Evolutionary conservation across 2,888 invertebrate genomes (phyloP).

Genomic region (Conomelus anceps): DNA sequence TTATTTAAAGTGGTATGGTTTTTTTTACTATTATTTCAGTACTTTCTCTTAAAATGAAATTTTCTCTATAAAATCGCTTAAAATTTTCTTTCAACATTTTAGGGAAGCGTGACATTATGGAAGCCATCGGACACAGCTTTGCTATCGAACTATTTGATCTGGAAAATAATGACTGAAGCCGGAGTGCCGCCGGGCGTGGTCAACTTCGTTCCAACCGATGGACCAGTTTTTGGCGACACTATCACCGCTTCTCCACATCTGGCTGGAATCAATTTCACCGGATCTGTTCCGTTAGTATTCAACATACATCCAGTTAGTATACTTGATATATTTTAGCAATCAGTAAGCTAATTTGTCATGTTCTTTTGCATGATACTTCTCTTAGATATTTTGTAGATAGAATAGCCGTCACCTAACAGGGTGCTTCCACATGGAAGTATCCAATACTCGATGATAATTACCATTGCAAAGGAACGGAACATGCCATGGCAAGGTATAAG

Average conservation of each 20-base stretch:
- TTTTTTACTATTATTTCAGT: too few species aligned
- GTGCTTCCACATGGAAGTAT: too few species aligned
- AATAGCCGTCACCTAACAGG: too few species aligned
- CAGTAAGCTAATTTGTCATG: background rate
- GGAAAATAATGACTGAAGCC: conserved; percentile 88
- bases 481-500: too few species aligned
- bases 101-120: conserved; percentile 97
- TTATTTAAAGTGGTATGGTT: too few species aligned
- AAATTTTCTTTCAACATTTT: conserved; percentile 29
- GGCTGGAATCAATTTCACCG: conserved; percentile 96
- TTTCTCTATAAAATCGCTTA: conserved; percentile 6
- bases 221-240: conserved; percentile 88
- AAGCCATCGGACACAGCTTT: conserved; percentile 97
- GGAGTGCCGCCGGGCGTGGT: conserved; percentile 95
- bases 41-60: too few species aligned
- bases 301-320: background rate
- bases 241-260: conserved; percentile 79
- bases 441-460: too few species aligned
- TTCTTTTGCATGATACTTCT: background rate
- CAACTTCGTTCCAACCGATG: conserved; percentile 94
- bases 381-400: background rate
- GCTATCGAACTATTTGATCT: conserved; percentile 90
- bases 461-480: too few species aligned
- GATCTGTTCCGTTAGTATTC: conserved; percentile 75
- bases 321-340: background rate